These are phyloP conservation scores for Tenualosa ilisha DNA, from an alignment of 2,797 vertebrate species.

Conservation along the genomic window DNA sequence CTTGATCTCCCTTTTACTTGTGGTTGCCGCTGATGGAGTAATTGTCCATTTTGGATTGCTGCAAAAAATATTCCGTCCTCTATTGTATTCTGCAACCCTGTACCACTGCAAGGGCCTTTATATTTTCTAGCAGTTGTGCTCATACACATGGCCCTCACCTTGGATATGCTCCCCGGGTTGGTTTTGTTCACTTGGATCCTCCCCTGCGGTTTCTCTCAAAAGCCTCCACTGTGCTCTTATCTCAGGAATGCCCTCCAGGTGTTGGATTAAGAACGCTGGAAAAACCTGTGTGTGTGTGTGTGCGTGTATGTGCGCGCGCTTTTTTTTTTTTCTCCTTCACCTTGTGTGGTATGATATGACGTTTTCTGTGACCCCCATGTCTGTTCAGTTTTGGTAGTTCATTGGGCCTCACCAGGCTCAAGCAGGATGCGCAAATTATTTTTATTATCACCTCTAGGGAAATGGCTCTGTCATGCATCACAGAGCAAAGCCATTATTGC, in stretches of 20 bases:
- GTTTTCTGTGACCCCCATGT: neutral
- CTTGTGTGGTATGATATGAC: neutral
- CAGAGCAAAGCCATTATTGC: neutral
- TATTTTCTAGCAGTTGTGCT: neutral
- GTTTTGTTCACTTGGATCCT: neutral
- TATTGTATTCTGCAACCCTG: neutral
- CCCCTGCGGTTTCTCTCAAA: constrained; percentile 10
- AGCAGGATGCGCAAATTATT: neutral
- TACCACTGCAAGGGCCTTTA: neutral
- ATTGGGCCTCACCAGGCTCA: neutral
- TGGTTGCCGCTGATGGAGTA: neutral
- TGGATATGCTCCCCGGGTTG: neutral
- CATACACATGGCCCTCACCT: neutral
- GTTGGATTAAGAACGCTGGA: neutral
- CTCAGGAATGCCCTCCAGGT: constrained; percentile 16
- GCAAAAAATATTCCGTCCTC: neutral
- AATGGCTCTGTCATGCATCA: neutral
- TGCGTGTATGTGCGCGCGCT: neutral
- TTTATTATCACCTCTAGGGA: neutral
- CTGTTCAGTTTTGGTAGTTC: neutral
- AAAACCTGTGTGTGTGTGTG: neutral
- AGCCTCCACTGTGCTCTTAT: neutral
- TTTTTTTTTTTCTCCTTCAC: too few species aligned
- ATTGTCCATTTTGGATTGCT: neutral
- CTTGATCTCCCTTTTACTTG: neutral